Evolutionary conservation across 1,140 invertebrate genomes (phyloP), one percentile per base, ranked within the genome.

Genomic region (Hyles vespertilio): DNA sequence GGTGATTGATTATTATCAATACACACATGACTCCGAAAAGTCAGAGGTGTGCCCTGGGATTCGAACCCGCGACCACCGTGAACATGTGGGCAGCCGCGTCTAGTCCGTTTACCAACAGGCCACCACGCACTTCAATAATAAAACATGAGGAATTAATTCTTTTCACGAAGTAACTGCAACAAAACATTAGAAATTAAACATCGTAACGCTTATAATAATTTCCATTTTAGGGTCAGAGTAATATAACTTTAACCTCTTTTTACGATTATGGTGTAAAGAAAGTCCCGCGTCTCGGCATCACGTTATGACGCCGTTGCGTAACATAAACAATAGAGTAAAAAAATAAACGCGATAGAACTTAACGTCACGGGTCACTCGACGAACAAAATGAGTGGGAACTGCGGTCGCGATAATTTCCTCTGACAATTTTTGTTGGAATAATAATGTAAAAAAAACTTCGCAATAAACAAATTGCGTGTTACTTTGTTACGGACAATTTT

Each of bases 361-460:
- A 70, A 67, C 58, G 61, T 74, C 61, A 64, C 61, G 67, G 72
- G 69, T 74, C 69, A 72, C 58, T 66, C 58, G 62, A 60, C 58
- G 56, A 63, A 65, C 48, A 59, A 66, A 74, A 72, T 69, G 65
- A 63, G 63, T 71, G 72, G 69, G 69, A 71, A 71, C 9, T 22
- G 45, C 6, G 46, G 10, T 2, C 4, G 32, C 10, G n/a, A 40
- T 53, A 53, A 53, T 53, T 10, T 36, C 32, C 10, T 36, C 11
- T 10, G 33, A 10, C 36, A 53, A 53, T 40, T 53, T 40, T 53
- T 48, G n/a, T 48, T 48, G 3, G 3, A 22, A 48, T 11, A 12
- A 10, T 11, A 22, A 48, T 11, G 47, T 48, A 48, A 48, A 10
- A 48, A 48, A 48, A 48, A n/a, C 11, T n/a, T n/a, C 47, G 47